Base-by-base conservation (phyloP, 2,113 vertebrate species). In the Sorex araneus region DNA sequence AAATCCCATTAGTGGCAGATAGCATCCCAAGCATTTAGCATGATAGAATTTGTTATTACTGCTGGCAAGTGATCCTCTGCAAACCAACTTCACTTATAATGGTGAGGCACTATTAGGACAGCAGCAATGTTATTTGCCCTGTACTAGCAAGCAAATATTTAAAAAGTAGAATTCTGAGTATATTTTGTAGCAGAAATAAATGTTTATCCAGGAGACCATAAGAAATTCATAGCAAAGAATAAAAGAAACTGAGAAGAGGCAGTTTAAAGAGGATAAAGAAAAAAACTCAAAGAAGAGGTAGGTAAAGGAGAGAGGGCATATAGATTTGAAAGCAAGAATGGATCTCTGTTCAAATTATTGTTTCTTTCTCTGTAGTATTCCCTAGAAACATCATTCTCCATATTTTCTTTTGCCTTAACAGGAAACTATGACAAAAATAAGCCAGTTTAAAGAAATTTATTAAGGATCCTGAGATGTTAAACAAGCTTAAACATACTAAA, bases 1-100 rank as follows among this genome's bases (percentile, higher is more conserved):
- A 94, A 96, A 92, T 19, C 78, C 1, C 43, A 89, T 94, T 94
- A 91, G 79, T 2, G n/a, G 6, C 71, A 84, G 36, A 50, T 94
- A 95, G 67, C 0, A 0, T 27, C 83, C 23, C 19, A 0, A 43
- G 77, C 91, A n/a, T 54, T 67, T 57, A 27, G 66, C 75, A 63
- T 50, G n/a, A 43, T 45, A 5, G 75, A 81, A 66, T 70, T 1
- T 3, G 27, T 67, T 36, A 57, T 50, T 63, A 45, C 66, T 40
- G 23, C 9, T 11, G 34, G 36, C 1, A 0, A 84, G 64, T 82
- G 32, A 36, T 28, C 77, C 1, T 0, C 6, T 5, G 10, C 50
- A 28, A 83, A 30, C 71, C 8, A 50, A 1, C 25, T 16, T 36
- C 69, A 70, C 47, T 64, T 16, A 10, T 11, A 23, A 16, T 21